Evolutionary conservation across 2,113 vertebrate genomes (phyloP).

Genomic region (Percina caprodes): DNA sequence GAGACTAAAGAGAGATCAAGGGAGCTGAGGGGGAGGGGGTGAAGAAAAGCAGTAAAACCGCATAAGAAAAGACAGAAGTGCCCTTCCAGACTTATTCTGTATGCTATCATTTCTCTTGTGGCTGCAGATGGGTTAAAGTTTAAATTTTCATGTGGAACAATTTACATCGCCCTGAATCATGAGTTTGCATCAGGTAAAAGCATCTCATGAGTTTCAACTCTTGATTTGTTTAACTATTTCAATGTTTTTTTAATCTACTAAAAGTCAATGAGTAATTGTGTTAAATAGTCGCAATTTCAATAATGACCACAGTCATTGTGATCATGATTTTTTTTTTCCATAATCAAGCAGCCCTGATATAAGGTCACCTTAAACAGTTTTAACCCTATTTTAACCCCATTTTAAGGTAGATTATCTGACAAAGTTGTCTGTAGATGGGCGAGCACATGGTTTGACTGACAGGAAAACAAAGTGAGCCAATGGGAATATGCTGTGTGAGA

Average conservation of each 20-base stretch:
- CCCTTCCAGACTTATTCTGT: conserved; percentile 37
- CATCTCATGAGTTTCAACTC: background rate
- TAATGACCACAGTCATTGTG: too few species aligned
- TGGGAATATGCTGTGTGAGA: conserved; percentile 43
- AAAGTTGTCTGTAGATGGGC: background rate
- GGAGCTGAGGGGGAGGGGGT: conserved; percentile 24
- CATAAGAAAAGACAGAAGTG: conserved; percentile 35
- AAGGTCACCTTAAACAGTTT: too few species aligned
- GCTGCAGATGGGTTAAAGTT: conserved; percentile 6
- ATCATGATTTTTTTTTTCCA: too few species aligned
- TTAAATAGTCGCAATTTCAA: too few species aligned
- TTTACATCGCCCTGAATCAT: background rate
- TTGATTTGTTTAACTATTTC: too few species aligned
- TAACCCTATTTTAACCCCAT: too few species aligned
- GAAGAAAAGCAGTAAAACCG: conserved; percentile 45
- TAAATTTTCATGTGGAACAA: background rate
- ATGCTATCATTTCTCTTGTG: background rate
- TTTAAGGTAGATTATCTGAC: too few species aligned
- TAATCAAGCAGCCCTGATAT: too few species aligned
- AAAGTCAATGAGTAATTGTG: too few species aligned
- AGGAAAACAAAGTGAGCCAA: conserved; percentile 14
- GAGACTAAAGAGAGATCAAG: conserved; percentile 72
- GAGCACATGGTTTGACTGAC: conserved; percentile 17
- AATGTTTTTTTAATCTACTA: too few species aligned
- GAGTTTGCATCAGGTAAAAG: background rate